Evolutionary conservation across 2,797 vertebrate genomes (phyloP).

Genomic region (Danio tinwini): DNA sequence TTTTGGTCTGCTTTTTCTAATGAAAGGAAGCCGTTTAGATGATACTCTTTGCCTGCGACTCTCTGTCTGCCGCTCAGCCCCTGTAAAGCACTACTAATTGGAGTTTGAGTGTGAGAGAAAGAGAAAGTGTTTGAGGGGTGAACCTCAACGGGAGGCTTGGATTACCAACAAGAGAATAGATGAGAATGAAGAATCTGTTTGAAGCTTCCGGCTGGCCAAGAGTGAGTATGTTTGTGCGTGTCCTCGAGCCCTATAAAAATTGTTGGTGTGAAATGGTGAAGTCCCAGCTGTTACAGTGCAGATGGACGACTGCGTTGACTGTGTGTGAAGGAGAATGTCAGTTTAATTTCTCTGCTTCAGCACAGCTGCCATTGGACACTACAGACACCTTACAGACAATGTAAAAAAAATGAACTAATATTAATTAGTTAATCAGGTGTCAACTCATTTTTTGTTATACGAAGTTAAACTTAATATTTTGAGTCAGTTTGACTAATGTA

Average conservation of each 20-base stretch:
- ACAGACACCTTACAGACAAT: no score
- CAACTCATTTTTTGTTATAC: no score
- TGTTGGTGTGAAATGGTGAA: conserved; percentile 16
- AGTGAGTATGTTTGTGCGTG: conserved; percentile 4
- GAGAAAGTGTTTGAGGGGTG: conserved; percentile 30
- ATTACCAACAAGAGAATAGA: conserved; percentile 1
- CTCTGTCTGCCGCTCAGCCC: conserved; percentile 13
- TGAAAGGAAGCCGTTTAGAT: conserved; percentile 35
- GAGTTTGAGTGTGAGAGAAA: conserved; percentile 1
- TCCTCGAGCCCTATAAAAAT: conserved; percentile 41
- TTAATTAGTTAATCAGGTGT: no score
- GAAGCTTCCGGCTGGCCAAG: background rate
- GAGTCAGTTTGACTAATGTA: no score
- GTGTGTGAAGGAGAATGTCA: conserved; percentile 3
- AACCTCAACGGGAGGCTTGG: conserved; percentile 7
- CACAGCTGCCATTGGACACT: conserved; percentile 35
- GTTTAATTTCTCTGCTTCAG: conserved; percentile 5
- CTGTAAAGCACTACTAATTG: conserved; percentile 4
- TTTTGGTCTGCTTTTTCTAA: conserved; percentile 10
- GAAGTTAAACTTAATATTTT: no score
- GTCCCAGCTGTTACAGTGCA: conserved; percentile 54
- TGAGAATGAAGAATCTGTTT: conserved; percentile 13
- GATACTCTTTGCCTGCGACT: conserved; percentile 19
- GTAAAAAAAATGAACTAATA: no score
- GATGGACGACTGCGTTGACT: conserved; percentile 51